Evolutionary conservation across 2,888 invertebrate species (phyloP).

Genomic region (Neoitamus cyanurus): DNA sequence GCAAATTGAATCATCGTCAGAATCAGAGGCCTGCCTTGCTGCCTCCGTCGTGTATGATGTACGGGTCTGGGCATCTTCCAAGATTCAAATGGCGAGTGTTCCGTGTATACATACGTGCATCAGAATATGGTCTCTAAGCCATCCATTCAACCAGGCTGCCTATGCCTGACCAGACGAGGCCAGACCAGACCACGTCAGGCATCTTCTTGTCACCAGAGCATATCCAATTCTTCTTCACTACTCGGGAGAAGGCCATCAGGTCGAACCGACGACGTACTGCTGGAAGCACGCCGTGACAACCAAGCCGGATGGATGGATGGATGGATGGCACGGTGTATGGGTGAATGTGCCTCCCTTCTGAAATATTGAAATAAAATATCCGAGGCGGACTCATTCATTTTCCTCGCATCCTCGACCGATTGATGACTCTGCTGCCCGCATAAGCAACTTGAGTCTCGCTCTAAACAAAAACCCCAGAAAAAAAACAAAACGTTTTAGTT

Average conservation of each 20-base stretch:
- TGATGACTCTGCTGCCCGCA: not conserved
- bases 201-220: not conserved
- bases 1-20: constrained; percentile 23
- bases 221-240: not conserved
- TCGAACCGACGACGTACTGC: not conserved
- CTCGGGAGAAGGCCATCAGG: too few species aligned
- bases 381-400: not conserved
- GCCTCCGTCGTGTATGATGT: too few species aligned
- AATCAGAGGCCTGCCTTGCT: not conserved
- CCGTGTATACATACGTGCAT: too few species aligned
- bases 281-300: not conserved
- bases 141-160: too few species aligned
- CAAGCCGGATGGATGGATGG: not conserved
- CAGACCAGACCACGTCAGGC: not conserved
- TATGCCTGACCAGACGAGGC: not conserved
- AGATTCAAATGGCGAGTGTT: too few species aligned
- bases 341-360: not conserved
- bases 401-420: not conserved
- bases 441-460: not conserved
- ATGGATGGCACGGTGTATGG: not conserved
- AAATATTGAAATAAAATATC: not conserved
- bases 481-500: not conserved
- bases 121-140: too few species aligned
- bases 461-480: not conserved
- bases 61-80: too few species aligned